Percentiles rank a stretch among this genome's conserved stretches.
phyloP scores from a whole-genome alignment of 1,140 invertebrate species.

The Apis mellifera region Amel_HAv3.1 CM009945.2:5719501-5720000 shows the following conservation, averaged over 20 bases:
- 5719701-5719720: conserved; percentile 51
- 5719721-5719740: conserved; percentile 48
- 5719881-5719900: conserved; percentile 16
- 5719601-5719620: conserved; percentile 1
- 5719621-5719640: not conserved
- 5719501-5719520: too few species aligned
- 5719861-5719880: conserved; percentile 48
- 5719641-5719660: conserved; percentile 27
- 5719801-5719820: conserved; percentile 5
- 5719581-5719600: not conserved
- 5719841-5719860: conserved; percentile 54
- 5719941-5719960: conserved; percentile 63
- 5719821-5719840: conserved; percentile 6
- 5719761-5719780: conserved; percentile 31
- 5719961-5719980: conserved; percentile 72
- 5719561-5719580: not conserved
- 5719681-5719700: conserved; percentile 32
- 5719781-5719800: not conserved
- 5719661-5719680: conserved; percentile 36
- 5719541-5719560: too few species aligned
- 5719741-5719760: conserved; percentile 8
- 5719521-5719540: too few species aligned
- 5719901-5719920: conserved; percentile 47
- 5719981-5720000: conserved; percentile 62
- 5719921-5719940: conserved; percentile 51